Base-by-base conservation (phyloP, 2,113 vertebrate genomes). In the Mormyrus iriodes region DNA sequence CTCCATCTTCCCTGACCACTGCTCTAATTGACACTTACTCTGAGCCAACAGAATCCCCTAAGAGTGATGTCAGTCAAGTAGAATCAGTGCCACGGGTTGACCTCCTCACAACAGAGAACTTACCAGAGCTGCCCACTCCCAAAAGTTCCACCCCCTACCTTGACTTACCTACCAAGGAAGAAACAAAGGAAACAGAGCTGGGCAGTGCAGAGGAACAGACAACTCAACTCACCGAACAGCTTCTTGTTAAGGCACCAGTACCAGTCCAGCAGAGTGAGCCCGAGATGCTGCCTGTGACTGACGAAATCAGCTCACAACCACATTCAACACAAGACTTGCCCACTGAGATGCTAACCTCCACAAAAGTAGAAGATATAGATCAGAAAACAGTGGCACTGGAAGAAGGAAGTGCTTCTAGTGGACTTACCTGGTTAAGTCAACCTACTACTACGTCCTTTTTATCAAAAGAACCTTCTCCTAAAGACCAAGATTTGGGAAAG, bases 51-150 rank as follows among this genome's bases (percentile, higher is more conserved):
- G 27, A 89, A 12, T 79, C 88, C 0, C 13, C 21, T 27, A 39
- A 27, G 0, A 49, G 87, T 0, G 88, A 93, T 12, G 88, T 88
- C 4, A 5, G 2, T 61, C 19, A 0, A n/a, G 52, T 94, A 0
- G 89, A 94, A 90, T 87, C 92, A 0, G 0, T 88, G 0, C 93
- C 93, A 0, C 31, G 86, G 89, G 91, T 65, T 9, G 90, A 93
- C 35, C 1, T 2, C 0, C 0, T 90, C 35, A 0, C 1, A 46
- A 55, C 90, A 55, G 15, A 92, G 12, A 7, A 82, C 48, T 31
- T 93, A 1, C 92, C 93, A 0, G 76, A 88, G 0, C 83, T 94
- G 65, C 91, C 92, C 79, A 92, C 83, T 49, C 1, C 35, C 15
- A 85, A 1, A n/a, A 15, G 21, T 0, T 42, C 55, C 7, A 35